Percentiles rank a stretch among this genome's conserved stretches.
These are phyloP conservation scores for Chironex yamaguchii DNA, from an alignment of 30 jellyfish, hydroid and myxozoan species.

Conservation along the genomic window DNA sequence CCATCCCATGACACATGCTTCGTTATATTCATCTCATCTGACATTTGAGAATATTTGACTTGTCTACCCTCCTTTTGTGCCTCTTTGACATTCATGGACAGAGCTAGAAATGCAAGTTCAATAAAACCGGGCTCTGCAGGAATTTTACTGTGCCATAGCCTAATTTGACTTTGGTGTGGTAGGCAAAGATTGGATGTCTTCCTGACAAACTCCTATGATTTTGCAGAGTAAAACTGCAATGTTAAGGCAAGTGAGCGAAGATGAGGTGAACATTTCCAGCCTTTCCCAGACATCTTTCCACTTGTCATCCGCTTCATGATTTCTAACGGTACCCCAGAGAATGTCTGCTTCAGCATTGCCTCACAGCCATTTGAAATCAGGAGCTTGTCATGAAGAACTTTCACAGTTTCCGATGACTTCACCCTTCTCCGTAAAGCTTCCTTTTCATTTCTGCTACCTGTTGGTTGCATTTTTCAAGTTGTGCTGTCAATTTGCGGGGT, in stretches of 20 bases:
- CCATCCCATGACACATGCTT: slow-evolving; percentile 66
- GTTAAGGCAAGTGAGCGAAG: slow-evolving; percentile 40
- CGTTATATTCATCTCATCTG: slow-evolving; percentile 57
- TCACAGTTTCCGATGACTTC: slow-evolving; percentile 28
- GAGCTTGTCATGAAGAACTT: slow-evolving; percentile 14
- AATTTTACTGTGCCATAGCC: slow-evolving; percentile 42
- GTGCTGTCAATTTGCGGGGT: slow-evolving; percentile 36
- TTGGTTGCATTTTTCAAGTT: slow-evolving; percentile 23
- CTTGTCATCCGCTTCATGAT: slow-evolving; percentile 41
- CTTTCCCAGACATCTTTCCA: slow-evolving; percentile 41
- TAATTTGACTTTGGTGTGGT: slow-evolving; percentile 57
- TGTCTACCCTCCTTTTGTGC: slow-evolving; percentile 9
- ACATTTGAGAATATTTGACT: slow-evolving; percentile 7
- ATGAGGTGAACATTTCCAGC: slow-evolving; percentile 28
- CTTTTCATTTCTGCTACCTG: neutral
- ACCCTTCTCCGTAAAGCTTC: slow-evolving; percentile 8
- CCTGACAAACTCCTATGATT: slow-evolving; percentile 57
- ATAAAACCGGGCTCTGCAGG: slow-evolving; percentile 76
- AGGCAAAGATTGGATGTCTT: slow-evolving; percentile 24
- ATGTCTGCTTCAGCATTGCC: slow-evolving; percentile 36
- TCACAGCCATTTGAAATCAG: slow-evolving; percentile 69
- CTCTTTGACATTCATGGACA: slow-evolving; percentile 4
- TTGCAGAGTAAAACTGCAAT: slow-evolving; percentile 63
- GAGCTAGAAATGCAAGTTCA: slow-evolving; percentile 47
- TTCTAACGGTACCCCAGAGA: slow-evolving; percentile 59